phyloP scores from a whole-genome alignment of 1,140 invertebrate species.

The Danaus plexippus region DNA sequence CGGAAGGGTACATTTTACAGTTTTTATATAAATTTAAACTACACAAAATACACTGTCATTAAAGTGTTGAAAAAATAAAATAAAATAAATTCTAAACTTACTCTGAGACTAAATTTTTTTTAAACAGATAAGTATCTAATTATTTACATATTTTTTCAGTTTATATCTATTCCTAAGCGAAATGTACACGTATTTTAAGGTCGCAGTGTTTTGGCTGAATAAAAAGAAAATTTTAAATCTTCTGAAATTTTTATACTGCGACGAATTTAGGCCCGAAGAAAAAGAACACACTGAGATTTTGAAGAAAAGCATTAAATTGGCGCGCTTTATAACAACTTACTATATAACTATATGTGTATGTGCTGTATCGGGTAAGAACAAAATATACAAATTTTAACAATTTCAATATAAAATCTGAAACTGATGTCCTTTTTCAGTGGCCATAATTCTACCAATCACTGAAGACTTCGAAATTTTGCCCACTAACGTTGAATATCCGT shows the following conservation, averaged over 20 bases:
- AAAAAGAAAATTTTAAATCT: conserved; percentile 54
- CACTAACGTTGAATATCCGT: conserved; percentile 65
- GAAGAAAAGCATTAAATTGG: conserved; percentile 47
- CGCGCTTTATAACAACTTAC: conserved; percentile 59
- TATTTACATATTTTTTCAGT: conserved; percentile 38
- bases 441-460: conserved; percentile 59
- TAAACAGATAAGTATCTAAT: not conserved
- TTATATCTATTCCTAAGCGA: conserved; percentile 67
- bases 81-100: not conserved
- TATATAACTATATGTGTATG: conserved; percentile 62
- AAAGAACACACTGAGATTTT: conserved; percentile 53
- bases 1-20: conserved; percentile 52
- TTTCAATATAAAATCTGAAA: not conserved
- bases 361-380: conserved; percentile 52
- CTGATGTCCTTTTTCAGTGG: conserved; percentile 43
- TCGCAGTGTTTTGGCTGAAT: conserved; percentile 63
- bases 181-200: conserved; percentile 67
- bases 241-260: conserved; percentile 52
- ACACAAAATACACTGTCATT: not conserved
- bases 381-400: not conserved
- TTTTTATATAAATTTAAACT: conserved; percentile 4
- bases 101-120: too few species aligned
- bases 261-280: conserved; percentile 59
- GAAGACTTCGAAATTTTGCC: conserved; percentile 63
- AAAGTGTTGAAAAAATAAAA: conserved; percentile 1